Evolutionary conservation across 1,140 invertebrate species (phyloP), one percentile per base, ranked within the genome.

Genomic region (Bicyclus anynana): DNA sequence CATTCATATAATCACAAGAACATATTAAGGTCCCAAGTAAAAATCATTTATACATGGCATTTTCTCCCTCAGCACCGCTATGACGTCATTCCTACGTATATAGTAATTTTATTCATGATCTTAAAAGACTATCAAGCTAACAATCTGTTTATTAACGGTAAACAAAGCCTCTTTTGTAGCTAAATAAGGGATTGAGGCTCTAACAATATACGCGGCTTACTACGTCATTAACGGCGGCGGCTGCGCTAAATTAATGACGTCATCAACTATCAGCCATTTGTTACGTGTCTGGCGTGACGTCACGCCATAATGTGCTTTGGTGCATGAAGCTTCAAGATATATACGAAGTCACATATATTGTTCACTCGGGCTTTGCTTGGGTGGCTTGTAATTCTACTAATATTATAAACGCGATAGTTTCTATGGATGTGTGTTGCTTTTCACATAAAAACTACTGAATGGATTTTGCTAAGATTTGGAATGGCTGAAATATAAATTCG

Each of bases 241-340:
- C 21, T 56, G 54, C 35, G 49, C 38, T 48, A 18, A 56, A 38
- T 40, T 56, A 56, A 56, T 56, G 47, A 50, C 54, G 54, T 49
- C 54, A 56, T 56, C 48, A 56, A 23, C 54, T 49, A 23, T 49
- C 20, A 40, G 7, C 54, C 35, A 56, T 56, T 56, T 49, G 54
- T 42, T 50, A 35, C 14, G 13, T 46, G 53, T 35, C n/a, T 33
- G 21, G 54, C 53, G 47, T 14, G 37, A 51, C 21, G 21, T 50
- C 26, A 27, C 38, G 6, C 20, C 44, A 21, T 29, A 17, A 14
- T 37, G 29, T 18, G 16, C 35, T 38, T 40, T 50, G 37, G 29
- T 40, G 35, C 10, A 40, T 13, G 3, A 13, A 23, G 18, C 46
- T 55, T 37, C 23, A 16, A 48, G 29, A 29, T 48, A 27, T 16